These are phyloP conservation scores for Anorthoa munda DNA, from an alignment of 2,888 invertebrate species.

Conservation along the genomic window DNA sequence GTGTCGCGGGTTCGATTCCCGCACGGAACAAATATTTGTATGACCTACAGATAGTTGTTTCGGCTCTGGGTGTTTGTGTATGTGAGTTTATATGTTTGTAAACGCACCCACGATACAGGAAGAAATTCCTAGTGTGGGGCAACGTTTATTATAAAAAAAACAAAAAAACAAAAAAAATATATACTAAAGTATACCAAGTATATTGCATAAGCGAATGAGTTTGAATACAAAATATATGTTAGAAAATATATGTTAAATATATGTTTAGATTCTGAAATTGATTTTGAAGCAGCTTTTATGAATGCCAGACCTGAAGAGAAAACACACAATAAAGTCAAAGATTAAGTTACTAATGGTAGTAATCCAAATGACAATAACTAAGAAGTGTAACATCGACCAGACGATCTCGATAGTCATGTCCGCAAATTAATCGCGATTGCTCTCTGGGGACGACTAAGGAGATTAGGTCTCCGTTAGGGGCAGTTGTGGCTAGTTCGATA, in stretches of 20 bases:
- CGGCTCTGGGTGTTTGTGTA: too few relatives aligned
- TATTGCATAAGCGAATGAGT: conserved; percentile 42
- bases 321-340: background rate
- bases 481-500: conserved; percentile 25
- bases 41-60: too few relatives aligned
- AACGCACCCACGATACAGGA: too few relatives aligned
- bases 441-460: conserved; percentile 37
- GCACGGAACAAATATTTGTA: too few relatives aligned
- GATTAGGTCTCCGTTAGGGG: conserved; percentile 33
- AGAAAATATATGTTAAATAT: conserved; percentile 35
- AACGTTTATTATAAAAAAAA: too few relatives aligned
- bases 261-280: conserved; percentile 28
- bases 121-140: too few relatives aligned
- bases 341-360: conserved; percentile 7
- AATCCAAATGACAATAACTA: conserved; percentile 43
- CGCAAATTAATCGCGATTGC: conserved; percentile 54
- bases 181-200: conserved; percentile 22
- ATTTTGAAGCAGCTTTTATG: conserved; percentile 27
- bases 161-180: too few relatives aligned
- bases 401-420: conserved; percentile 38
- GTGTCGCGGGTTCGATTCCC: too few relatives aligned
- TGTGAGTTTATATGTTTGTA: too few relatives aligned
- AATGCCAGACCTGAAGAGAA: background rate
- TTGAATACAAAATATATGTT: conserved; percentile 41
- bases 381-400: conserved; percentile 43